A percentile compares a stretch with the other conserved stretches of the same genome.
Conservation (phyloP, 2,888 invertebrate species). For the Nymphalis polychloros region DNA sequence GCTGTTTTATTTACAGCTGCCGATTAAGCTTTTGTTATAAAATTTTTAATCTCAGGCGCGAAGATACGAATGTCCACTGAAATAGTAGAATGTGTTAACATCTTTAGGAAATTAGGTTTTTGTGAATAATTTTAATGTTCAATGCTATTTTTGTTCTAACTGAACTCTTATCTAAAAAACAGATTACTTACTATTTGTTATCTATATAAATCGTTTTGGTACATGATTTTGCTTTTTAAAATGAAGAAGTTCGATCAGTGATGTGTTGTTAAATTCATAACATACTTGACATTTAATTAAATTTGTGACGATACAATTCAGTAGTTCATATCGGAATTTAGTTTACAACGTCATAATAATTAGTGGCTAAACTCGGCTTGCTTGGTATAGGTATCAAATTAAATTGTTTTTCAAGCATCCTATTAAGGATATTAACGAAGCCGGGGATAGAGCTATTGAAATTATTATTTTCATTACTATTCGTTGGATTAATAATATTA, state of each 20-base stretch:
- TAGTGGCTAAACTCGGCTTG: not conserved
- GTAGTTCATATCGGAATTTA: not conserved
- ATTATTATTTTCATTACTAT: not conserved
- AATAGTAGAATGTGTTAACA: conserved; percentile 1
- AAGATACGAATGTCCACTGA: not conserved
- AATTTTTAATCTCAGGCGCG: not conserved
- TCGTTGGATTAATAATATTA: not conserved
- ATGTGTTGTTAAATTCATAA: not conserved
- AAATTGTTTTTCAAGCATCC: not conserved
- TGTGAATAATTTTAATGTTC: not conserved
- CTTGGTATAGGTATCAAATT: not conserved
- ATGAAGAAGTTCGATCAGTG: not conserved
- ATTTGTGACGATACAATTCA: too few species aligned
- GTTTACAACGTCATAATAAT: not conserved
- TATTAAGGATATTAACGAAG: not conserved
- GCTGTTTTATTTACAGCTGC: conserved; percentile 5
- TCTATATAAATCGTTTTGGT: not conserved
- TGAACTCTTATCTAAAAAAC: not conserved
- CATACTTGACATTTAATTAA: too few species aligned
- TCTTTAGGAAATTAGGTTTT: not conserved
- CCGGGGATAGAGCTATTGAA: not conserved
- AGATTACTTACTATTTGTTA: not conserved
- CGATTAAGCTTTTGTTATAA: not conserved
- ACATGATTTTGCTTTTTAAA: not conserved
- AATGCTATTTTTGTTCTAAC: conserved; percentile 1